These are phyloP conservation scores for Pipistrellus pipistrellus DNA, from an alignment of 2,797 vertebrate species.

Conservation along the genomic window DNA sequence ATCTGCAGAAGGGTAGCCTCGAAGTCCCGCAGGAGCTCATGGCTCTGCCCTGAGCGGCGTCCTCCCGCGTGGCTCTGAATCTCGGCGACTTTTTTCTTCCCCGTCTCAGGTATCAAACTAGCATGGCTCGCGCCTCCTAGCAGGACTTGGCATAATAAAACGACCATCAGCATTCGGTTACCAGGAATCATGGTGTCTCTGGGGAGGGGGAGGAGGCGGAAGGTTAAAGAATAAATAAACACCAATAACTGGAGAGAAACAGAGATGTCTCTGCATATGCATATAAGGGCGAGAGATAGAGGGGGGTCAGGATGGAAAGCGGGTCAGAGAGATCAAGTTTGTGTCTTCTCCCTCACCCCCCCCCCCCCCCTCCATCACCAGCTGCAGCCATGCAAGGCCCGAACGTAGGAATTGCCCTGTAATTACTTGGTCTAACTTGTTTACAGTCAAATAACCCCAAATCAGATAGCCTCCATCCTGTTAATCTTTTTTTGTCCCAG, in stretches of 20 bases:
- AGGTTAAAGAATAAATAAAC: conserved; percentile 86
- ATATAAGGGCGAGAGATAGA: conserved; percentile 70
- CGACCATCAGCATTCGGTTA: conserved; percentile 99
- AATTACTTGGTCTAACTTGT: conserved; percentile 88
- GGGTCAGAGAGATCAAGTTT: conserved; percentile 82
- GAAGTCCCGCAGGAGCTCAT: conserved; percentile 99
- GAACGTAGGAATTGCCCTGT: conserved; percentile 85
- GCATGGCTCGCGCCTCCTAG: conserved; percentile 98
- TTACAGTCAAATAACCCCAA: conserved; percentile 89
- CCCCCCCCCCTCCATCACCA: conserved; percentile 31
- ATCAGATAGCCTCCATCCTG: conserved; percentile 91
- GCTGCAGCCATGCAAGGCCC: conserved; percentile 77
- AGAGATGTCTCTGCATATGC: conserved; percentile 70
- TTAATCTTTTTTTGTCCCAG: conserved; percentile 87
- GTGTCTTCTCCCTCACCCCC: conserved; percentile 69
- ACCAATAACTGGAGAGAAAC: conserved; percentile 79
- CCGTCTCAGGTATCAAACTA: conserved; percentile 98
- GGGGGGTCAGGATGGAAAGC: conserved; percentile 85
- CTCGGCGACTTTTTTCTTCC: conserved; percentile 96
- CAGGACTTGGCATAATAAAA: conserved; percentile 99
- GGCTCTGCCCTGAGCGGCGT: conserved; percentile 94
- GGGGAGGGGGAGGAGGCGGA: conserved; percentile 83
- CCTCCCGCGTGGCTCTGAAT: conserved; percentile 90
- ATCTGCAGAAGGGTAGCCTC: conserved; percentile 99
- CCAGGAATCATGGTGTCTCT: conserved; percentile 99